phyloP scores from a whole-genome alignment of 2,797 vertebrate species.

The Microctenopoma stevenorrisi region DNA sequence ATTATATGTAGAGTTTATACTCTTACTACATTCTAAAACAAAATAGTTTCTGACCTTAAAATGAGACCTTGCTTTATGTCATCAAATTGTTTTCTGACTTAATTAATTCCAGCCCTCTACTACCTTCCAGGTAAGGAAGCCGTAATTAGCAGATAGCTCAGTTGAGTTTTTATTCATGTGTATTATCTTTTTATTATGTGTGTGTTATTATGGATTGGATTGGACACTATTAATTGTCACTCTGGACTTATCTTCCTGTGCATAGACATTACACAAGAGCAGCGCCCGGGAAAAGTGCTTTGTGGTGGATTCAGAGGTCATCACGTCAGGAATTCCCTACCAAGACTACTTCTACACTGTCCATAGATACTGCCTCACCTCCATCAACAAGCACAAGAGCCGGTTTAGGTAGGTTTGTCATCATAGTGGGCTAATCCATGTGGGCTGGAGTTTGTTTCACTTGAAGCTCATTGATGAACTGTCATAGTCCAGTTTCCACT shows the following conservation, averaged over 20 bases:
- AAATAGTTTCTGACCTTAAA: background rate
- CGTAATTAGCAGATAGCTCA: background rate
- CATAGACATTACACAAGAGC: slow-evolving; percentile 87
- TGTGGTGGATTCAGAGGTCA: slow-evolving; percentile 91
- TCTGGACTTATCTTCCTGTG: background rate
- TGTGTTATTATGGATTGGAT: background rate
- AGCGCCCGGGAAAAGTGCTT: slow-evolving; percentile 85
- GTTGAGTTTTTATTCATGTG: background rate
- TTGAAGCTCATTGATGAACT: background rate
- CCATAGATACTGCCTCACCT: slow-evolving; percentile 92
- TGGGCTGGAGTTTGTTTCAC: background rate
- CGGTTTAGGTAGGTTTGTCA: slow-evolving; percentile 85
- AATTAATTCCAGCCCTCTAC: background rate
- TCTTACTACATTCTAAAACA: background rate
- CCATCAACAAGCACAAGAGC: slow-evolving; percentile 89
- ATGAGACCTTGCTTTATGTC: background rate
- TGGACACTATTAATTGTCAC: background rate
- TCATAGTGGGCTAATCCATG: background rate
- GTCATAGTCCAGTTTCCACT: background rate
- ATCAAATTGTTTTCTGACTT: background rate
- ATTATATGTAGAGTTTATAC: too few species aligned
- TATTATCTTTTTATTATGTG: too few species aligned
- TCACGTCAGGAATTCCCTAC: slow-evolving; percentile 93
- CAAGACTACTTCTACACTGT: slow-evolving; percentile 95
- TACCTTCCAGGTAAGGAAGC: background rate